Conservation (phyloP, 2,113 vertebrate species). For the Callionymus lyra region DNA sequence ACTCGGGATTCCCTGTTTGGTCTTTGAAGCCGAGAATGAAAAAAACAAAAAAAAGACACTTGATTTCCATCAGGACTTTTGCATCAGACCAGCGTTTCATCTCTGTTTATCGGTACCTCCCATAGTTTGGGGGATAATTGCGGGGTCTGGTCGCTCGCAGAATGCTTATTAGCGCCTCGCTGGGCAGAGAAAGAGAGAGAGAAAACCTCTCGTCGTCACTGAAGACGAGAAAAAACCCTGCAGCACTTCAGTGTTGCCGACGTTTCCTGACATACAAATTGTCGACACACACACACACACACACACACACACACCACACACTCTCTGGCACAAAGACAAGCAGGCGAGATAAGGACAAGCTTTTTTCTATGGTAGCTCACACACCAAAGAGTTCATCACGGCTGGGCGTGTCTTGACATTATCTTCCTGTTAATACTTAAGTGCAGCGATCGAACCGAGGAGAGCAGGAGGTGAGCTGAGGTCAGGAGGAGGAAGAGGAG, state of each 20-base stretch:
- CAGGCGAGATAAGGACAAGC: not conserved
- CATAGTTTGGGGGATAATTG: slow-evolving; percentile 41
- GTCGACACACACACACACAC: not conserved
- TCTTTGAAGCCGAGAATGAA: no score
- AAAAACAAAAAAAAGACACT: no score
- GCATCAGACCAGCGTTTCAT: slow-evolving; percentile 31
- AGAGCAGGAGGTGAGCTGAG: not conserved
- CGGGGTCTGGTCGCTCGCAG: slow-evolving; percentile 23
- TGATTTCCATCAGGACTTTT: slow-evolving; percentile 4
- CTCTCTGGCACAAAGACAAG: not conserved
- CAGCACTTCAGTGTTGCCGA: not conserved
- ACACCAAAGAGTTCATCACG: not conserved
- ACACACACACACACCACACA: slow-evolving; percentile 3
- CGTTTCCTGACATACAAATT: not conserved
- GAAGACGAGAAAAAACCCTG: slow-evolving; percentile 16
- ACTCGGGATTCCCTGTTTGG: no score
- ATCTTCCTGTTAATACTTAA: not conserved
- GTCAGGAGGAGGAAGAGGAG: not conserved
- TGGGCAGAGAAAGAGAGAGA: slow-evolving; percentile 23
- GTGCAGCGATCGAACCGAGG: not conserved
- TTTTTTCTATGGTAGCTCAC: slow-evolving; percentile 7
- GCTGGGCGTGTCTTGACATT: no score
- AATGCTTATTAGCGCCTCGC: slow-evolving; percentile 36
- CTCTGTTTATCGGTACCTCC: slow-evolving; percentile 49
- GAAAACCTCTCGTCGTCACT: slow-evolving; percentile 8